Percentiles rank a stretch among this genome's conserved stretches.
Conservation (phyloP, 1,140 invertebrate genomes). For the Berghia stephanieae region DNA sequence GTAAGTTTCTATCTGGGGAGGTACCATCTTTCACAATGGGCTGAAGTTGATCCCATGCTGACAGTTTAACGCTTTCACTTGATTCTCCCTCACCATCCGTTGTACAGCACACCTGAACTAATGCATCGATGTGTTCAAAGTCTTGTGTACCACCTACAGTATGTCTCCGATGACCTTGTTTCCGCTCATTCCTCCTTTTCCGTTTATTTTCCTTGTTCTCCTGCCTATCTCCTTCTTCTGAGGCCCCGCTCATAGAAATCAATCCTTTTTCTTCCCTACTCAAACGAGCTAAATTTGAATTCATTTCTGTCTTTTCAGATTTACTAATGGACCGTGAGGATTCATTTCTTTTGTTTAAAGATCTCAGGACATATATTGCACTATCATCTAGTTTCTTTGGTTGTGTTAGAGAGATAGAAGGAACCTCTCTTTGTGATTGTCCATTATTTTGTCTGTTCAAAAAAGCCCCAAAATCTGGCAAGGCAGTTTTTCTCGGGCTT, state of each 20-base stretch:
- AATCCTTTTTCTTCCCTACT: background rate
- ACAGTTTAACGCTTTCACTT: slow-evolving; percentile 44
- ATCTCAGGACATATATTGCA: background rate
- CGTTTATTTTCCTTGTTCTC: background rate
- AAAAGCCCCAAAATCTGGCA: slow-evolving; percentile 33
- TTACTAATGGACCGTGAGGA: slow-evolving; percentile 39
- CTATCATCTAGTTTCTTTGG: slow-evolving; percentile 29
- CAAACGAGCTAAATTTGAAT: slow-evolving; percentile 28
- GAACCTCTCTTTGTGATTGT: slow-evolving; percentile 11
- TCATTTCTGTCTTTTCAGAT: slow-evolving; percentile 45
- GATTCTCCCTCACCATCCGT: background rate
- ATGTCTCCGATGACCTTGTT: slow-evolving; percentile 71
- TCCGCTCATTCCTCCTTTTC: background rate
- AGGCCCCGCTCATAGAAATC: background rate
- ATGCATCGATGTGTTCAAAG: slow-evolving; percentile 74
- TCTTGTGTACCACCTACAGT: slow-evolving; percentile 91
- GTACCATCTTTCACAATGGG: slow-evolving; percentile 41
- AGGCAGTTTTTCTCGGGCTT: slow-evolving; percentile 14
- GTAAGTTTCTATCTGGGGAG: slow-evolving; percentile 41
- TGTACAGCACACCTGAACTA: slow-evolving; percentile 67
- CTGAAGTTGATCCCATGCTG: slow-evolving; percentile 67
- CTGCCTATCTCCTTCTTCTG: background rate
- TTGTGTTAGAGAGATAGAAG: slow-evolving; percentile 30
- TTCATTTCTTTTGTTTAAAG: background rate
- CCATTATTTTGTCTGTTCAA: slow-evolving; percentile 23